Base-by-base conservation (phyloP, 2,797 vertebrate genomes). In the Echeneis naucrates region DNA sequence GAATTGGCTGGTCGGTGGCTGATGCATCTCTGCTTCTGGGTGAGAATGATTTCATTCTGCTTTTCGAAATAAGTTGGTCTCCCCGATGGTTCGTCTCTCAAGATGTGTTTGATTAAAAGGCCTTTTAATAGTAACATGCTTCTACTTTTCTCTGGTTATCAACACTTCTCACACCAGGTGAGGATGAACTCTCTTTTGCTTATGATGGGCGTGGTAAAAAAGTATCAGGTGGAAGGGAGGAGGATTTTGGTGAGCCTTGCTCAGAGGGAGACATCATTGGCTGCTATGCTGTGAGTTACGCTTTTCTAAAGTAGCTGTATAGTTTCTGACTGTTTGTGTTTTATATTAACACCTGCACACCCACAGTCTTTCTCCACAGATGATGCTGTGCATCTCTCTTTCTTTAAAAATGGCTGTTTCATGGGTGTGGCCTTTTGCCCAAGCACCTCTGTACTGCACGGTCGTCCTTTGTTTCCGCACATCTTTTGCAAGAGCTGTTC, bases 201-300 rank as follows among this genome's bases (percentile, higher is more conserved):
- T 97, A 95, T 56, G 97, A 97, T 80, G 88, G 93, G 2, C 70
- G 86, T 5, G 95, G 96, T 62, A 93, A 93, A 81, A 96, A 95
- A 80, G 94, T 95, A 54, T 94, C 93, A 3, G 91, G 79, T 26
- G 93, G 94, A 79, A 91, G 88, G 4, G 94, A 94, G 75, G 94
- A 95, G 60, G 90, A 92, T 11, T 98, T 95, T 84, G 97, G 96
- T 48, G 95, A 97, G 79, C 78, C 84, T 13, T 94, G 96, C 69
- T 94, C 93, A 42, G 95, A 95, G 70, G 95, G 93, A 19, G 97
- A 98, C 77, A 94, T 98, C 72, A 92, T 98, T 60, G 95, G 97
- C 71, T 97, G 96, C 87, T 97, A 95, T 59, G 95, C 93, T 75
- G 97, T 98, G 78, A 95, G 95, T 94, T 37, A 4, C 17, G 4